Base-by-base conservation (phyloP, 2,888 invertebrate genomes). In the Pycnomerus fuliginosus region DNA sequence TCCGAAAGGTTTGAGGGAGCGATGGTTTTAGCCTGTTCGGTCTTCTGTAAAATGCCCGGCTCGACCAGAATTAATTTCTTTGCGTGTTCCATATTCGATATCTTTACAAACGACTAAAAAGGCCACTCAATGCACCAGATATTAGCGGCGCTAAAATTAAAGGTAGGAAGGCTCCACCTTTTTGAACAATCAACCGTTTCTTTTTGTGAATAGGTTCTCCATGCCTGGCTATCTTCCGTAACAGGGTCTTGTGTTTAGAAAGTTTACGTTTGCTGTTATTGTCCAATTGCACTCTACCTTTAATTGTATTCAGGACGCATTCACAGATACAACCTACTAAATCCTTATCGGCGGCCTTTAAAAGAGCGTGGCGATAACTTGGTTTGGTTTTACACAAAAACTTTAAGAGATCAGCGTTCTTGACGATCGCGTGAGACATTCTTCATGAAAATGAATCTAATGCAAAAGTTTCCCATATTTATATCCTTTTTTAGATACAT, bases 31-130 rank as follows among this genome's bases (percentile, higher is more conserved):
- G 17, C 3, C 4, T 32, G 22, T 12, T 24, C 39, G 13, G 31
- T 3, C 25, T 32, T 7, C 11, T 40, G 16, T 15, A 44, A 11
- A 16, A 22, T 23, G 2, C 17, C 23, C 1, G 39, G 43, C 2
- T 43, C 43, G 14, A 48, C 33, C 16, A 48, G 16, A 3, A 48
- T 11, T 35, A 43, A 43, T 39, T 48, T 48, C 33, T 35, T 34
- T 7, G 43, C 14, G 28, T 44, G 48, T n/a, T 40, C 36, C 44
- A 48, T 44, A 16, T 11, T 39, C 42, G n/a, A n/a, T n/a, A n/a
- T n/a, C n/a, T n/a, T 28, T 31, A 35, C 43, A 27, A 28, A 16
- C 15, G 8, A 23, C 13, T 44, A 12, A 48, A 32, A 22, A 48
- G 40, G 22, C 20, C 23, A 29, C 42, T 17, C 1, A 47, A 12